These are phyloP conservation scores for Ceratina japonica DNA, from an alignment of 1,140 invertebrate species.

Conservation along the genomic window DNA sequence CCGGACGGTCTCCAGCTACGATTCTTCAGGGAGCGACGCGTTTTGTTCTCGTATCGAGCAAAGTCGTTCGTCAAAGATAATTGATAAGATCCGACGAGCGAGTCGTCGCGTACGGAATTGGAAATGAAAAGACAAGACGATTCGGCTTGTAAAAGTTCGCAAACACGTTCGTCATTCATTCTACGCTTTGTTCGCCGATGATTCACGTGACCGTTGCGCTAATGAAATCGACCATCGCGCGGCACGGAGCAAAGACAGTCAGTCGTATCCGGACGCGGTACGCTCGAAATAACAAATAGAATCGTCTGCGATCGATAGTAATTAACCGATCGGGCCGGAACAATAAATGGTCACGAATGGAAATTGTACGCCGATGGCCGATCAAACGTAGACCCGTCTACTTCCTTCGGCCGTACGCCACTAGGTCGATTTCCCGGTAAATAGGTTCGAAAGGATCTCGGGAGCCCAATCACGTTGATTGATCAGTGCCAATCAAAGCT, in stretches of 20 bases:
- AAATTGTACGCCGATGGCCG: constrained; percentile 46
- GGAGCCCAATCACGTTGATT: constrained; percentile 38
- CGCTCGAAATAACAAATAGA: constrained; percentile 9
- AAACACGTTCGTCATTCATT: background rate
- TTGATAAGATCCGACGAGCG: too few species aligned
- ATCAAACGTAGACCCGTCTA: constrained; percentile 40
- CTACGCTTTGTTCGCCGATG: constrained; percentile 14
- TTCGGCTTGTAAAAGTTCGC: background rate
- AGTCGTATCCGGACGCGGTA: constrained; percentile 8
- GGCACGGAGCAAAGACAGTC: constrained; percentile 9
- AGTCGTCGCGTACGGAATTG: too few species aligned
- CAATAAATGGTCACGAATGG: constrained; percentile 28
- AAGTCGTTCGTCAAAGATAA: too few species aligned
- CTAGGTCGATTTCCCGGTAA: constrained; percentile 44
- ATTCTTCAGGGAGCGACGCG: constrained; percentile 13
- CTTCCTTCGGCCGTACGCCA: constrained; percentile 31
- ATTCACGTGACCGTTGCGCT: constrained; percentile 13
- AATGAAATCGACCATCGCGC: constrained; percentile 31
- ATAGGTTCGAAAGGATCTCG: constrained; percentile 30
- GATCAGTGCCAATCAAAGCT: constrained; percentile 40
- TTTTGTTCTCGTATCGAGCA: too few species aligned
- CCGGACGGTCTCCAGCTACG: constrained; percentile 10
- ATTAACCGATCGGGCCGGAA: background rate
- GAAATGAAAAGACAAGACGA: too few species aligned
- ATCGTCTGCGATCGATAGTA: constrained; percentile 24